These are phyloP conservation scores for Poecilus cupreus DNA, from an alignment of 2,888 invertebrate species.

Conservation along the genomic window DNA sequence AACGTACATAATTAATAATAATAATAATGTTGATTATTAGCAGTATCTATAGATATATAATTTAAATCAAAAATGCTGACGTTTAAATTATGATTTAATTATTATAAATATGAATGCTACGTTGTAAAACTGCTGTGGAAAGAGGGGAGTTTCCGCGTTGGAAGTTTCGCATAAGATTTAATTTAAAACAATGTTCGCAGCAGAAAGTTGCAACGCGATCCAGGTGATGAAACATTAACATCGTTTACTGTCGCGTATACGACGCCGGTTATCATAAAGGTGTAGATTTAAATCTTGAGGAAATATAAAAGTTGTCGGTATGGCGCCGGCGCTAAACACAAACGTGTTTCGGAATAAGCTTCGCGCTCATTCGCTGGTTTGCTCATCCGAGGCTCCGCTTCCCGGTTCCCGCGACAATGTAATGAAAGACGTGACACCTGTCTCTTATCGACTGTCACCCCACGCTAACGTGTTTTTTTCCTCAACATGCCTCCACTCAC, in stretches of 20 bases:
- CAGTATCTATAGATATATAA: no score
- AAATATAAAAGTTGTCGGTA: constrained; percentile 52
- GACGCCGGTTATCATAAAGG: constrained; percentile 46
- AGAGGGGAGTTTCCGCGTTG: neutral
- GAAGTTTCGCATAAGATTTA: constrained; percentile 1
- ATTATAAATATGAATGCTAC: no score
- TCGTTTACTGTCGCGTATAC: constrained; percentile 54
- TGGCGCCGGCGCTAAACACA: constrained; percentile 3
- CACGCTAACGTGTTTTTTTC: constrained; percentile 1
- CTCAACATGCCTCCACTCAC: neutral
- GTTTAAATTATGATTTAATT: no score
- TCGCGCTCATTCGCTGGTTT: constrained; percentile 14
- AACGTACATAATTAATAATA: no score
- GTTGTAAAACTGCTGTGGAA: no score
- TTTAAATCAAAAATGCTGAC: no score
- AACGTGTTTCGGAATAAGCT: constrained; percentile 56
- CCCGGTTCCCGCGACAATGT: constrained; percentile 5
- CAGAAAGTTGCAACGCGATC: constrained; percentile 12
- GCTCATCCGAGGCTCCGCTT: no score
- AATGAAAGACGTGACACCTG: constrained; percentile 55
- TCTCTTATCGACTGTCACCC: constrained; percentile 49
- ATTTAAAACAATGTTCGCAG: constrained; percentile 45
- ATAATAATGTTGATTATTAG: no score
- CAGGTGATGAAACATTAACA: constrained; percentile 53
- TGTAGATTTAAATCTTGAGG: constrained; percentile 55